These are phyloP conservation scores for Hermodice carunculata DNA, from an alignment of 2,888 invertebrate genomes.

Conservation along the genomic window DNA sequence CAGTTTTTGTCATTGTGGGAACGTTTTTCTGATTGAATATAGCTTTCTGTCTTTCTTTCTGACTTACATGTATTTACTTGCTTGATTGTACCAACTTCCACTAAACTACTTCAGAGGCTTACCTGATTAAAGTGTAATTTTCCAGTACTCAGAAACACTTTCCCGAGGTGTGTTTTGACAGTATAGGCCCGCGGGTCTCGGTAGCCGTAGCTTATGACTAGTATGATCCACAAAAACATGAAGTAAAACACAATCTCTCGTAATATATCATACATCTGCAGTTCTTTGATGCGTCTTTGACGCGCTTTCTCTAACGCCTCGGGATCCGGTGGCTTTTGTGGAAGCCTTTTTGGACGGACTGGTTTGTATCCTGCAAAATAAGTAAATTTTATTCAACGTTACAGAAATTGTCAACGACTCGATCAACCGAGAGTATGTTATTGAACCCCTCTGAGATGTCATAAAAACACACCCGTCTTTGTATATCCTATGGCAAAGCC, in stretches of 20 bases:
- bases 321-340: slow-evolving; percentile 62
- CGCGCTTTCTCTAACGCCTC: slow-evolving; percentile 64
- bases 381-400: no score
- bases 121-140: background rate
- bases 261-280: slow-evolving; percentile 70
- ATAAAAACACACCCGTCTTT: no score
- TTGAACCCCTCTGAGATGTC: no score
- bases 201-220: slow-evolving; percentile 70
- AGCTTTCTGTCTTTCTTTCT: no score
- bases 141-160: background rate
- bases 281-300: slow-evolving; percentile 68
- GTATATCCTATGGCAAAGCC: no score
- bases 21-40: no score
- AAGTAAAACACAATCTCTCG: slow-evolving; percentile 70
- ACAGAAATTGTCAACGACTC: no score
- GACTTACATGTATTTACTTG: no score
- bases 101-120: no score
- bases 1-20: background rate
- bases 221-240: slow-evolving; percentile 71
- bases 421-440: no score
- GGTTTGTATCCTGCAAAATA: no score
- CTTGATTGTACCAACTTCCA: no score
- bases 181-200: slow-evolving; percentile 67
- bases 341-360: background rate
- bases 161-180: slow-evolving; percentile 50